Evolutionary conservation across 1,140 invertebrate genomes (phyloP), one percentile per base, ranked within the genome.

Genomic region (Drosophila equinoxialis): DNA sequence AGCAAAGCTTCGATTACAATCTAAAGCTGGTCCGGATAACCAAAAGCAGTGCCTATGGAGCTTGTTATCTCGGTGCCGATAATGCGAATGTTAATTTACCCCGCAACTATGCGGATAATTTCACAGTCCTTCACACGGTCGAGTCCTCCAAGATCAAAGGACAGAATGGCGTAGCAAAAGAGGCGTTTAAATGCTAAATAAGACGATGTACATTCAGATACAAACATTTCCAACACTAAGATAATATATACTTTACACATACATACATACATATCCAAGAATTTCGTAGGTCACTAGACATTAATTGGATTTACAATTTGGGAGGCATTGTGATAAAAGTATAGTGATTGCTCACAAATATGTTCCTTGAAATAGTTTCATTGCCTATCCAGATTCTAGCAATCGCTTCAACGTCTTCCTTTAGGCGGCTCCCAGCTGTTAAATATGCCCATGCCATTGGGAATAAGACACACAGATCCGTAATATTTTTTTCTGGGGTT

Each of bases 1-100:
- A 92, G 33, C 89, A 90, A 20, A 68, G 79, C 0, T 55, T 92
- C 42, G 66, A 95, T 0, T 91, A 93, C 41, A 94, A 95, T 84
- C 92, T 97, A 10, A 95, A 94, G 17, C 91, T 98, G 4, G 77
- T 96, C 6, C 91, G 89, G 57, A 92, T 97, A 13, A 96, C 93
- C 51, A 94, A 94, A 7, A 93, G 94, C 3, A 94, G 95, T 39
- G 96, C 96, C 1, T 87, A 95, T 20, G 97, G 97, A 1, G 96
- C 97, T 2, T 95, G 96, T 35, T 96, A 96, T 73, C 86, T 97
- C 57, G 96, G 95, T 1, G 95, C 95, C 0, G 95, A 96, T 76
- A 91, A 92, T 66, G 91, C 94, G 7, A 87, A 94, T 10, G 91
- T 93, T 51, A 59, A 91, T 13, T 67, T 94, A 17, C 89, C 91